Base-by-base conservation (phyloP, 2,797 vertebrate species). In the Parotocinclus haroldoi region DNA sequence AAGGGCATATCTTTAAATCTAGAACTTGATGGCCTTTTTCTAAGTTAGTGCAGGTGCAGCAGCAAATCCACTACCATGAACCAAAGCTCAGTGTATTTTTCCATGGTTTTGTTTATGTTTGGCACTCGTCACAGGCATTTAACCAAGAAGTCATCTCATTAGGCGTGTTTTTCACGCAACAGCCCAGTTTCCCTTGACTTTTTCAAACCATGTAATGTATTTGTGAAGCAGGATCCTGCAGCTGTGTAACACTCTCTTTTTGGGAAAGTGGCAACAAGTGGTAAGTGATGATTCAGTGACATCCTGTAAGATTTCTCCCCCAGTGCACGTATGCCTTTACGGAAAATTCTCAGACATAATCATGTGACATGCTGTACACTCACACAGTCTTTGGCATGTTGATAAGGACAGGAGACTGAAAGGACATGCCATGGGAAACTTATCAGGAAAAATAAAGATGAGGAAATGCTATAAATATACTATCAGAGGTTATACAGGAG, bases 261-360 rank as follows among this genome's bases (percentile, higher is more conserved):
- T 51, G 54, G 64, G 44, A 50, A 13, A 50, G 39, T 48, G 19
- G 51, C 14, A 62, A 44, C 13, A 60, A 66, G 53, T 55, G 52
- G 63, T 66, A 66, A 54, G 44, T 39, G 46, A 62, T 72, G 63
- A 50, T 17, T 60, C 57, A 72, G 52, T 68, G 63, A 52, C 55
- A n/a, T 51, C 14, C 61, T 6, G 16, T 48, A 52, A 66, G 19
- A 12, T 67, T 62, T 44, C 63, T 10, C 37, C 12, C 39, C 13
- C 10, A 36, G 13, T 7, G 13, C 9, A 58, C 53, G 54, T 40
- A 64, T 52, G 60, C 58, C 45, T 40, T 55, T 63, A 49, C 61
- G 66, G 69, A 63, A 63, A 74, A 60, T 66, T 10, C 61, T 51
- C 44, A 45, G 52, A 27, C 19, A 10, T 48, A n/a, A 17, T 49